A percentile compares a stretch with the other conserved stretches of the same genome.
Conservation (phyloP, 2,888 invertebrate genomes). For the Agrilus mali region DNA sequence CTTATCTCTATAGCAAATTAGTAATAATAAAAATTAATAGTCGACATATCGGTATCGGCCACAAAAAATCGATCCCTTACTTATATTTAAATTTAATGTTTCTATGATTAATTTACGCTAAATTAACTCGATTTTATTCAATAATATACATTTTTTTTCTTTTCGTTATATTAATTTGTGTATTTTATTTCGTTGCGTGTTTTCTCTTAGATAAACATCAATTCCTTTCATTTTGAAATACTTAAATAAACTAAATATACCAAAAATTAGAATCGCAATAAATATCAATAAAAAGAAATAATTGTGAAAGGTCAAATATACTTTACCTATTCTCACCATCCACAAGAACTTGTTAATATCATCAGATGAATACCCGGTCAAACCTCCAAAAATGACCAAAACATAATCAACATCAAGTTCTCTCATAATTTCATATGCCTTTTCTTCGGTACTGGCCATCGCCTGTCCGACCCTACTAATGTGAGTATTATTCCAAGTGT, state of each 20-base stretch:
- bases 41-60: no score
- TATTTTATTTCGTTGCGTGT: not conserved
- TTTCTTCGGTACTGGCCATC: constrained; percentile 94
- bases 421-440: constrained; percentile 95
- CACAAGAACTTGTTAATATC: constrained; percentile 99
- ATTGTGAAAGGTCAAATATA: not conserved
- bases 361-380: constrained; percentile 96
- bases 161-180: no score
- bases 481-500: constrained; percentile 99
- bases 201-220: not conserved
- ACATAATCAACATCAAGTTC: constrained; percentile 97
- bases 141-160: no score
- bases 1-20: no score
- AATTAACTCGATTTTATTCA: no score
- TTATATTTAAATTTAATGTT: no score
- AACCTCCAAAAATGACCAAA: constrained; percentile 95
- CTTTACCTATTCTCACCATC: constrained; percentile 76
- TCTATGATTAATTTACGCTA: no score
- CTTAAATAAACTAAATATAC: not conserved
- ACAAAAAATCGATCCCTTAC: no score
- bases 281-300: not conserved
- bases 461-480: constrained; percentile 95
- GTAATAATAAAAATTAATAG: no score
- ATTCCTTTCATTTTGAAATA: no score
- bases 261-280: not conserved